Evolutionary conservation across 2,888 invertebrate genomes (phyloP).

Genomic region (Theristus sp.): DNA sequence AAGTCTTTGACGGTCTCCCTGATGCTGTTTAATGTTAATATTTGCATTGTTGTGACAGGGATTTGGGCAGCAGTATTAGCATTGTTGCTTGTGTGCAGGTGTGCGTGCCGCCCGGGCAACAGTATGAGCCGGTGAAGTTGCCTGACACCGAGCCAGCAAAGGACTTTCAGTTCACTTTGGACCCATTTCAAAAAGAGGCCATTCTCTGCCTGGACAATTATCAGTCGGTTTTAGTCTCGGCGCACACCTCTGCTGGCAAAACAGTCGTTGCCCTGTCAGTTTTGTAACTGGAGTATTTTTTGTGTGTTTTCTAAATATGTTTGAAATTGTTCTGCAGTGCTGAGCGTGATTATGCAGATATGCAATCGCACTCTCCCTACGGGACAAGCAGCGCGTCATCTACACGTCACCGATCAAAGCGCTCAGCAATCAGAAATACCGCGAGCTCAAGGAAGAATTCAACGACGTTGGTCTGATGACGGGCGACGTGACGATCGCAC

Average conservation of each 20-base stretch:
- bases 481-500: slow-evolving; percentile 97
- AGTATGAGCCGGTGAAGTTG: slow-evolving; percentile 45
- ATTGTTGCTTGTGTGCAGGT: slow-evolving; percentile 28
- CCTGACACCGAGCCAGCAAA: slow-evolving; percentile 58
- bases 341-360: slow-evolving; percentile 41
- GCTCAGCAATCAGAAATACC: slow-evolving; percentile 92
- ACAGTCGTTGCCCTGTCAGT: slow-evolving; percentile 87
- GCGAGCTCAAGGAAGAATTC: slow-evolving; percentile 88
- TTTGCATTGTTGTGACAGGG: too few species aligned
- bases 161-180: slow-evolving; percentile 77
- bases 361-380: slow-evolving; percentile 79
- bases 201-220: slow-evolving; percentile 73
- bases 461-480: slow-evolving; percentile 88
- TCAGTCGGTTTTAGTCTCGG: slow-evolving; percentile 92
- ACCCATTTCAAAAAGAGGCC: slow-evolving; percentile 71
- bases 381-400: slow-evolving; percentile 86
- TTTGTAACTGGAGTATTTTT: not conserved
- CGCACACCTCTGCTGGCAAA: slow-evolving; percentile 98
- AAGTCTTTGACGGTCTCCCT: too few species aligned
- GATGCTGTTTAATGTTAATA: too few species aligned
- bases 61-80: too few species aligned
- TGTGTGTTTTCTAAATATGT: not conserved
- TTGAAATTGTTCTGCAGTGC: not conserved
- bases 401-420: slow-evolving; percentile 99
- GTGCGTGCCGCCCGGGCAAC: slow-evolving; percentile 68